Evolutionary conservation across 2,888 invertebrate genomes (phyloP).

Genomic region (Oligia strigilis): DNA sequence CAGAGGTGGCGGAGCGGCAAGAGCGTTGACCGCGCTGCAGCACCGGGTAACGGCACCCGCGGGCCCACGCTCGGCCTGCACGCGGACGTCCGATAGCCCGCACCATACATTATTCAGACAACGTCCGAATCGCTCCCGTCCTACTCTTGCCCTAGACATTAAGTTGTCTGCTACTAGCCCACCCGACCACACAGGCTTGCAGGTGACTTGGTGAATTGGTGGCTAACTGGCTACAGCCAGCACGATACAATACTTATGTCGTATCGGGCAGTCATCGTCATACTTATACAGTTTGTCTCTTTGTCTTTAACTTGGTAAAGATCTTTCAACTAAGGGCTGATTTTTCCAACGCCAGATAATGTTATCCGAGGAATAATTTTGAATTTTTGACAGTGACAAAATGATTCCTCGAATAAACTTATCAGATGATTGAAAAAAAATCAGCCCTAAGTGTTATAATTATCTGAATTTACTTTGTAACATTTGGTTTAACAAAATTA

Average conservation of each 20-base stretch:
- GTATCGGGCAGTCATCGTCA: not conserved
- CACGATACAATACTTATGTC: not conserved
- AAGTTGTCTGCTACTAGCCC: not conserved
- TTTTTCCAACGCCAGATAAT: no score
- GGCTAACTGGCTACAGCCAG: not conserved
- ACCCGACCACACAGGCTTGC: not conserved
- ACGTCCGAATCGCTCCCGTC: slow-evolving; percentile 7
- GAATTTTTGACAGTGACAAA: no score
- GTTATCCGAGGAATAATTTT: no score
- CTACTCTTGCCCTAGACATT: not conserved
- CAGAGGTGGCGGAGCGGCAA: slow-evolving; percentile 84
- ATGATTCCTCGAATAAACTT: no score
- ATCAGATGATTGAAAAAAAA: no score
- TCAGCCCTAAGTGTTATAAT: not conserved
- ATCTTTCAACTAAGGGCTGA: not conserved
- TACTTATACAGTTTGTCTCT: not conserved
- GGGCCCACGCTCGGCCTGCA: slow-evolving; percentile 74
- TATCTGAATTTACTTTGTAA: slow-evolving; percentile 1
- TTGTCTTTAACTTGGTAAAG: slow-evolving; percentile 1
- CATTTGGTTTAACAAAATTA: not conserved
- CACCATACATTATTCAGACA: slow-evolving; percentile 51
- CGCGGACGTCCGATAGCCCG: slow-evolving; percentile 64
- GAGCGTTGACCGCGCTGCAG: slow-evolving; percentile 83
- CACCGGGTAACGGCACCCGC: slow-evolving; percentile 81
- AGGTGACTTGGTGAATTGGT: not conserved